A percentile compares a stretch with the other conserved stretches of the same genome.
These are phyloP conservation scores for Tipula helvola DNA, from an alignment of 2,888 invertebrate genomes.

Conservation along the genomic window DNA sequence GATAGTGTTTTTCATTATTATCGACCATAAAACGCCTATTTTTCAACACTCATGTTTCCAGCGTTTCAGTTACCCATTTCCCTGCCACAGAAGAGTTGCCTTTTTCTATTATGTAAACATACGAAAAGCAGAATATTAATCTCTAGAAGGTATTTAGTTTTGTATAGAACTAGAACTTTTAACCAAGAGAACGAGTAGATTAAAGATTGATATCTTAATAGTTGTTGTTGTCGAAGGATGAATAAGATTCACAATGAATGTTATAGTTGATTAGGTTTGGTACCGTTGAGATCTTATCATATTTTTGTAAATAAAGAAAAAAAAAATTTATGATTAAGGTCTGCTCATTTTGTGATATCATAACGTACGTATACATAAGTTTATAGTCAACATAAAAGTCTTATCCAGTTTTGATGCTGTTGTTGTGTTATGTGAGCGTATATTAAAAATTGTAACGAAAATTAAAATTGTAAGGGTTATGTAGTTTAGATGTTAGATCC, in stretches of 20 bases:
- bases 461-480: slow-evolving; percentile 4
- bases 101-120: background rate
- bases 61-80: background rate
- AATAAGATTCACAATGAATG: background rate
- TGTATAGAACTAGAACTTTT: background rate
- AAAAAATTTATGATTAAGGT: background rate
- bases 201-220: background rate
- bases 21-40: background rate
- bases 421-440: background rate
- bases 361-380: background rate
- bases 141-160: background rate
- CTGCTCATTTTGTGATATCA: background rate
- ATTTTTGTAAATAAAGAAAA: background rate
- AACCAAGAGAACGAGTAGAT: background rate
- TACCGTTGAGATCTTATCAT: background rate
- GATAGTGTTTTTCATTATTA: background rate
- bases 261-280: background rate
- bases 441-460: background rate
- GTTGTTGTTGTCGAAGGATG: background rate
- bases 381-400: background rate
- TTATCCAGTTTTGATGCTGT: background rate
- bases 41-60: background rate
- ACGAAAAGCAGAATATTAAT: background rate
- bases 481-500: background rate
- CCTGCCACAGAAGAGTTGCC: background rate